phyloP scores from a whole-genome alignment of 2,797 vertebrate species.

The Crenichthys baileyi region DNA sequence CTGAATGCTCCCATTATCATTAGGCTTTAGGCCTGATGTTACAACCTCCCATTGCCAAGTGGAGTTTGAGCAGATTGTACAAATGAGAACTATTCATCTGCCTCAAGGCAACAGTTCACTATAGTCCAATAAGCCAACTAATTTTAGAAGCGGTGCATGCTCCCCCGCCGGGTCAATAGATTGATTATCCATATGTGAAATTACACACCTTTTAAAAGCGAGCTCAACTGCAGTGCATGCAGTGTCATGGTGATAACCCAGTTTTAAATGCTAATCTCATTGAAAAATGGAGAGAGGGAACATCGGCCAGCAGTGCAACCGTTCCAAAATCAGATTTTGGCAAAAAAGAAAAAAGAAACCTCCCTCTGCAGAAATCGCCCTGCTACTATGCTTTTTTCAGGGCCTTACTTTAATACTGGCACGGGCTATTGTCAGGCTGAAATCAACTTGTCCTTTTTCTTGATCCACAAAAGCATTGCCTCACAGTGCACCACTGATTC shows the following conservation, averaged over 20 bases:
- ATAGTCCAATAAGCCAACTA: conserved; percentile 65
- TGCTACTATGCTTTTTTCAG: conserved; percentile 47
- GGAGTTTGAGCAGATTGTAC: conserved; percentile 73
- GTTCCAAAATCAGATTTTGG: conserved; percentile 22
- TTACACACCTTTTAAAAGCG: conserved; percentile 53
- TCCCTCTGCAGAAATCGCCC: conserved; percentile 36
- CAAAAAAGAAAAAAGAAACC: conserved; percentile 13
- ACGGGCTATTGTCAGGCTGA: conserved; percentile 56
- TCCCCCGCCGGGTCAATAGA: conserved; percentile 60
- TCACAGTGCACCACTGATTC: conserved; percentile 39
- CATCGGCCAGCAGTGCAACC: conserved; percentile 12
- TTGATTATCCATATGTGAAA: conserved; percentile 66
- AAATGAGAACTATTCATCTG: conserved; percentile 69
- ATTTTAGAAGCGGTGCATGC: conserved; percentile 64
- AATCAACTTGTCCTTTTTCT: conserved; percentile 68
- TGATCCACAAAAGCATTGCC: conserved; percentile 60
- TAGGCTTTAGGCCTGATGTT: conserved; percentile 74
- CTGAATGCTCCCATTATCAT: conserved; percentile 70
- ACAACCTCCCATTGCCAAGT: conserved; percentile 72
- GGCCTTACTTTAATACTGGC: conserved; percentile 47
- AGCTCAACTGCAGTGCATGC: conserved; percentile 23
- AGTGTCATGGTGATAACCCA: conserved; percentile 24
- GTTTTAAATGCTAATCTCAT: conserved; percentile 33
- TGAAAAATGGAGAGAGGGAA: conserved; percentile 23
- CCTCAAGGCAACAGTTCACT: conserved; percentile 66